Conservation (phyloP, 2,113 vertebrate species). For the Puma concolor region DNA sequence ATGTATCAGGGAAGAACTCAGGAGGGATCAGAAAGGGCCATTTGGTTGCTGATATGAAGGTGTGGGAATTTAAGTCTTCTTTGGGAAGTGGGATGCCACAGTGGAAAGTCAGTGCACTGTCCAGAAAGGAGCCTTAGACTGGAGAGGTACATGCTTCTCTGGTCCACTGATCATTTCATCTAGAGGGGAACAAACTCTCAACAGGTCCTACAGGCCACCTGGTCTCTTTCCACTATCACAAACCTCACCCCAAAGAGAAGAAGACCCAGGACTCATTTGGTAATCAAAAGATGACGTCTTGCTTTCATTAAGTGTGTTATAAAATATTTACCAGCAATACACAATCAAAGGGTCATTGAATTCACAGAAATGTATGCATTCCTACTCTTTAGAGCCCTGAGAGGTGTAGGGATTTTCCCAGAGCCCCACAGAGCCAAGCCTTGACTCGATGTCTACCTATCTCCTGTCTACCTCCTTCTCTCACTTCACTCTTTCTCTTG, state of each 20-base stretch:
- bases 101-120: background rate
- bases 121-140: background rate
- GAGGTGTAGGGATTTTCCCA: background rate
- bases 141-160: background rate
- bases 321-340: background rate
- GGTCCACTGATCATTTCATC: background rate
- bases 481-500: background rate
- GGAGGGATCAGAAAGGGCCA: background rate
- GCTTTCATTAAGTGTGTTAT: background rate
- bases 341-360: background rate
- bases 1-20: background rate
- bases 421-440: background rate
- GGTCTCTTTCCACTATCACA: background rate
- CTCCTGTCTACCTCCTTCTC: background rate
- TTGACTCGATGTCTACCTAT: accelerated
- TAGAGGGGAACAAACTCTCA: background rate
- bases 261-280: background rate
- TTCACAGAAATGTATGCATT: background rate
- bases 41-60: background rate
- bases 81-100: background rate
- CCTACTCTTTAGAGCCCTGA: background rate
- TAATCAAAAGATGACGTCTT: background rate
- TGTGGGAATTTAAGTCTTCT: background rate
- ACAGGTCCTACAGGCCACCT: background rate
- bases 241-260: background rate